Base-by-base conservation (phyloP, 2,888 invertebrate species). In the Trissonchulus sp. region DNA sequence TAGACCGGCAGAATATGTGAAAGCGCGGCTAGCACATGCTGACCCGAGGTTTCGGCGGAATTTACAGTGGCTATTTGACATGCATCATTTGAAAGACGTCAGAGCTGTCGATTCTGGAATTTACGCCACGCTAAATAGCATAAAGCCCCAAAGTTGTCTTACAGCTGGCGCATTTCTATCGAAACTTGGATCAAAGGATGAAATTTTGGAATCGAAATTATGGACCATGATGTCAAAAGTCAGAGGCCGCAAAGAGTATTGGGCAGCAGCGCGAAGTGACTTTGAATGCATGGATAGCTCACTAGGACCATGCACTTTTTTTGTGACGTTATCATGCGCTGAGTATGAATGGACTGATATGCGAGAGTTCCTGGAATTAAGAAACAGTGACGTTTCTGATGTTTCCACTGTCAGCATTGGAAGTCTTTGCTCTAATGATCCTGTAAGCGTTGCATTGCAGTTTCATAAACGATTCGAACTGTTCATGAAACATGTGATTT, bases 41-140 rank as follows among this genome's bases (percentile, higher is more conserved):
- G 60, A 60, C 60, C 60, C 60, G 60, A 60, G 60, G n/a, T 60
- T 60, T 60, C 60, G 60, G n/a, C 60, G 60, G 18, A n/a, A 60
- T 60, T n/a, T 23, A n/a, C 60, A 60, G 60, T 60, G n/a, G 18
- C n/a, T 60, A n/a, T 60, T 60, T n/a, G n/a, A n/a, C n/a, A 23
- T 18, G 18, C 60, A 60, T 23, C 18, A 18, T 18, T 23, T 60
- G 60, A 60, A 60, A n/a, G 60, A 60, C n/a, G 18, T 60, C 18
- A 18, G 60, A 18, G 60, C 60, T 60, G n/a, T 60, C 18, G n/a
- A 60, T 60, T 23, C 18, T n/a, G 60, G 60, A 23, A 23, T 18
- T 60, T 60, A 60, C 60, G 60, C 60, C n/a, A 60, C 60, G 18
- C 18, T 60, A 23, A 60, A 60, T 18, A 23, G 60, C 60, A 60